A percentile compares a stretch with the other conserved stretches of the same genome.
phyloP scores from a whole-genome alignment of 2,888 invertebrate genomes.

The Plebejus anna region DNA sequence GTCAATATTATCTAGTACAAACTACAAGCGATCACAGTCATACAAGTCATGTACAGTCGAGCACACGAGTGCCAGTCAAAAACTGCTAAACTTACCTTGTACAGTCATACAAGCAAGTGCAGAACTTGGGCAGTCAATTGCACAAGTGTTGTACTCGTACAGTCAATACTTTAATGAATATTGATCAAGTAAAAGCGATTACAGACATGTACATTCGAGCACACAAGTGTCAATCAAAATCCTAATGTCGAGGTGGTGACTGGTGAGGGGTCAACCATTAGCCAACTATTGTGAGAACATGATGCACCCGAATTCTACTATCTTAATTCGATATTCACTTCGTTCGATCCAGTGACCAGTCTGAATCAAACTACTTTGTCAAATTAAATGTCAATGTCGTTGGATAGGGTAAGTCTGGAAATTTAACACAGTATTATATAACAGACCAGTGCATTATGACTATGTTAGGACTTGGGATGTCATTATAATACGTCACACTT shows the following conservation, averaged over 20 bases:
- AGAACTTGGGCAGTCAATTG: no score
- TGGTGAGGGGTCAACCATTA: conserved; percentile 13
- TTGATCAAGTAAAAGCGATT: not conserved
- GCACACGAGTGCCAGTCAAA: not conserved
- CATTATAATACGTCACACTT: no score
- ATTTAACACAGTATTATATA: no score
- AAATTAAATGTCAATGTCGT: no score
- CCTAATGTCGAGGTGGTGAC: not conserved
- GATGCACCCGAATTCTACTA: not conserved
- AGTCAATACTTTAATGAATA: not conserved
- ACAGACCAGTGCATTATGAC: no score
- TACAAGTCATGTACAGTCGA: not conserved
- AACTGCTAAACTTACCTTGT: no score
- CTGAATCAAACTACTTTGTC: not conserved
- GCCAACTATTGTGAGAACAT: conserved; percentile 15
- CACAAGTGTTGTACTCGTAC: not conserved
- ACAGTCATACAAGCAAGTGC: no score
- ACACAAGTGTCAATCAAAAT: conserved; percentile 7
- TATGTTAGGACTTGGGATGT: no score
- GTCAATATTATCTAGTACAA: not conserved
- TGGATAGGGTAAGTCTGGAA: no score
- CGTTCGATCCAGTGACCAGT: not conserved
- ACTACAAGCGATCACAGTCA: not conserved
- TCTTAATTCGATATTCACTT: not conserved
- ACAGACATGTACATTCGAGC: not conserved